Conservation (phyloP, 2,888 invertebrate genomes). For the Thumatha senex region DNA sequence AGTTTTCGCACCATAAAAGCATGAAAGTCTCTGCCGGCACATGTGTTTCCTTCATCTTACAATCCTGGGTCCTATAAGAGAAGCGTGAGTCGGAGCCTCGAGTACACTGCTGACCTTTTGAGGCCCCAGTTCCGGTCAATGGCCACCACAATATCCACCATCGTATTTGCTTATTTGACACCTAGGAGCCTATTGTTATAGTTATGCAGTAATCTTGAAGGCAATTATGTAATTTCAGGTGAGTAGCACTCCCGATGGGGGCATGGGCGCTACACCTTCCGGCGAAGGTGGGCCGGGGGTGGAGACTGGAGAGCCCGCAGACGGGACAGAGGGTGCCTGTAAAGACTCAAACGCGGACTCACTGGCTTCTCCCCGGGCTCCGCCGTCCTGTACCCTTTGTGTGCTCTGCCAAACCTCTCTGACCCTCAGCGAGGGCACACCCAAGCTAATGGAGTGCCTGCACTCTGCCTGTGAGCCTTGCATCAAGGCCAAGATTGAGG, state of each 20-base stretch:
- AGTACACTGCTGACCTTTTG: too few species aligned
- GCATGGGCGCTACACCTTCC: constrained; percentile 7
- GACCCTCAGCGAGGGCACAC: constrained; percentile 74
- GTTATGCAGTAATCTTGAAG: too few species aligned
- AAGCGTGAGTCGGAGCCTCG: too few species aligned
- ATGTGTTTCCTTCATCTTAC: too few species aligned
- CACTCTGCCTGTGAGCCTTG: constrained; percentile 93
- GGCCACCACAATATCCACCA: too few species aligned
- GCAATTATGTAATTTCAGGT: constrained; percentile 18
- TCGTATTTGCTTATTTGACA: too few species aligned
- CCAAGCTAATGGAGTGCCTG: constrained; percentile 94
- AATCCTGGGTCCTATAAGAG: too few species aligned
- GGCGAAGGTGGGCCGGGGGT: constrained; percentile 16
- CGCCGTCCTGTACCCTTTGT: constrained; percentile 73
- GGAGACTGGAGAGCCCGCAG: constrained; percentile 25
- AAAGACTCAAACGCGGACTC: constrained; percentile 63
- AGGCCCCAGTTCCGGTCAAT: too few species aligned
- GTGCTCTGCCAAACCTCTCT: constrained; percentile 74
- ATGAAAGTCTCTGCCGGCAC: too few species aligned
- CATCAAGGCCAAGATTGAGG: constrained; percentile 86
- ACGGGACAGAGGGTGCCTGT: constrained; percentile 29
- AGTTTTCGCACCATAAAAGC: too few species aligned
- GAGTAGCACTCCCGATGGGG: constrained; percentile 35
- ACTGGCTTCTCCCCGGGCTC: constrained; percentile 60
- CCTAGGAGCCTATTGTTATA: too few species aligned